phyloP scores from a whole-genome alignment of 1,140 invertebrate species.

The Rhopalosiphum padi region DNA sequence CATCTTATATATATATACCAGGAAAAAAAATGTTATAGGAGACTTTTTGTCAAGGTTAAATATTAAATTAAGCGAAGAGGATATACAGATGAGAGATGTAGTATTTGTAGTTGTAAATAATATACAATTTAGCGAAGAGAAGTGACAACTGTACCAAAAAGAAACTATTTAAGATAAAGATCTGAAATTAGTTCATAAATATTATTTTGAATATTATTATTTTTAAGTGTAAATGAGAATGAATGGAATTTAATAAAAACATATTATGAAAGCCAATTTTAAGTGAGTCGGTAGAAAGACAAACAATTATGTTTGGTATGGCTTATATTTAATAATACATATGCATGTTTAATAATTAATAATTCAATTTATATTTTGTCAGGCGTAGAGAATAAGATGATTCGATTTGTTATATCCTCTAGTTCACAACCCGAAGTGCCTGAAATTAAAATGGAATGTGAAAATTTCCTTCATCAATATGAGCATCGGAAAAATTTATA shows the following conservation, averaged over 20 bases:
- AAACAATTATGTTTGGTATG: conserved; percentile 44
- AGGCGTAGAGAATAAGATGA: conserved; percentile 36
- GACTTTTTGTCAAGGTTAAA: too few relatives aligned
- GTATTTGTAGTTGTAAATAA: too few relatives aligned
- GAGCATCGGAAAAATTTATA: conserved; percentile 29
- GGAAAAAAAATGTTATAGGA: too few relatives aligned
- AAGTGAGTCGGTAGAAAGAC: background rate
- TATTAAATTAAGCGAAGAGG: too few relatives aligned
- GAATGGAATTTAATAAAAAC: conserved; percentile 4
- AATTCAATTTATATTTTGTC: background rate
- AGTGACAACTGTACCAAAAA: too few relatives aligned
- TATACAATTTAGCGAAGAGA: too few relatives aligned
- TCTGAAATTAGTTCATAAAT: too few relatives aligned
- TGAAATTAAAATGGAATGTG: conserved; percentile 36
- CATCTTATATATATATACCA: too few relatives aligned
- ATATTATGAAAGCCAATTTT: background rate
- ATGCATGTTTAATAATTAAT: background rate
- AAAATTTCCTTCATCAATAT: conserved; percentile 42
- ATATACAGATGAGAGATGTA: too few relatives aligned
- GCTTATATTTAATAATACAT: background rate
- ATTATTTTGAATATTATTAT: too few relatives aligned
- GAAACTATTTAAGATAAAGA: too few relatives aligned
- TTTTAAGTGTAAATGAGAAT: too few relatives aligned
- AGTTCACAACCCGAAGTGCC: background rate
- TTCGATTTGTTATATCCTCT: conserved; percentile 7